These are phyloP conservation scores for Poecilia velifera DNA, from an alignment of 2,797 vertebrate genomes.

Conservation along the genomic window DNA sequence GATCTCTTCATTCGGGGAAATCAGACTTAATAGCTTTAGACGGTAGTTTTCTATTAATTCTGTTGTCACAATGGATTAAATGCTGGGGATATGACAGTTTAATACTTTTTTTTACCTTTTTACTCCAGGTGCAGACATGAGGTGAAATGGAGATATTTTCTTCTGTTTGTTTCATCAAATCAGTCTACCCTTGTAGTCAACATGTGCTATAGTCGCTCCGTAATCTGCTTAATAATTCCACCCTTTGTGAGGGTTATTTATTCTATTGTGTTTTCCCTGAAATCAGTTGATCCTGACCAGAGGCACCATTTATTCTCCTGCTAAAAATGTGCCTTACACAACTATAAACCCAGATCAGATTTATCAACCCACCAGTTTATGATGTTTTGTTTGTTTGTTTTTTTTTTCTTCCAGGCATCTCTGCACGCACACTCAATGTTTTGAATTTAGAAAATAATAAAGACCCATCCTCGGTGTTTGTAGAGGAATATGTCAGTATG, in stretches of 20 bases:
- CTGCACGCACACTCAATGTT: slow-evolving; percentile 26
- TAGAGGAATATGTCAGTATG: slow-evolving; percentile 45
- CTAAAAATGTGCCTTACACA: slow-evolving; percentile 50
- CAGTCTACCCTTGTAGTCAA: background rate
- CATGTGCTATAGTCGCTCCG: slow-evolving; percentile 14
- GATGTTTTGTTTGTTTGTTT: background rate
- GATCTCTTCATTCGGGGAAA: slow-evolving; percentile 26
- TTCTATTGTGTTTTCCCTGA: slow-evolving; percentile 32
- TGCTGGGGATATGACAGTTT: background rate
- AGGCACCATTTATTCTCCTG: slow-evolving; percentile 45
- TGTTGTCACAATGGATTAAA: background rate
- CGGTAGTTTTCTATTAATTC: background rate
- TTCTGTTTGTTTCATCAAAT: background rate
- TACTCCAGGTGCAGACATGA: background rate
- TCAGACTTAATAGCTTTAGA: background rate
- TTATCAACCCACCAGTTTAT: slow-evolving; percentile 37
- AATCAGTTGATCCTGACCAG: slow-evolving; percentile 61
- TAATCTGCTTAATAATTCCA: slow-evolving; percentile 29
- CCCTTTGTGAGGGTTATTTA: slow-evolving; percentile 24
- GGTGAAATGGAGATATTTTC: background rate
- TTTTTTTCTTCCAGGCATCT: slow-evolving; percentile 8
- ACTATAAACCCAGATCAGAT: slow-evolving; percentile 43
- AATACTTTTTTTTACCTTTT: background rate
- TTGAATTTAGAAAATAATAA: slow-evolving; percentile 41
- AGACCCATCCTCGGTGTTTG: slow-evolving; percentile 39